Conservation (phyloP, 2,888 invertebrate genomes). For the Cinara cedri region DNA sequence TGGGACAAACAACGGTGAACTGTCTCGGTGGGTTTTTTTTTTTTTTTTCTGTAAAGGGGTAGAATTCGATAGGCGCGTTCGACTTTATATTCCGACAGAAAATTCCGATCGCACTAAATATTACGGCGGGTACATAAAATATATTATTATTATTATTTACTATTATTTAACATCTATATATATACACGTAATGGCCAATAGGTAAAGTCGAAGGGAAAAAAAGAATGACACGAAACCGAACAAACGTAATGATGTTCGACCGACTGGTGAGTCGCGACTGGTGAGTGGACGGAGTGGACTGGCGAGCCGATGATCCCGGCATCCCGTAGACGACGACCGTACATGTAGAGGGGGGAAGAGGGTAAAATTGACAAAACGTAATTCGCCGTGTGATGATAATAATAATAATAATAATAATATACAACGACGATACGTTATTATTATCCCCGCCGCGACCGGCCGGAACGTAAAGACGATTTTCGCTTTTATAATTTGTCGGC, state of each 20-base stretch:
- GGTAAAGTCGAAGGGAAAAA: background rate
- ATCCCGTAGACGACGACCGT: background rate
- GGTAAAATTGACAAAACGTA: background rate
- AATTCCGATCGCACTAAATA: too few species aligned
- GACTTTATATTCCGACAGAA: too few species aligned
- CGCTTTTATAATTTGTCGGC: background rate
- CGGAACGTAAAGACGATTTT: background rate
- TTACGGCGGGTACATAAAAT: background rate
- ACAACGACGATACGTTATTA: too few species aligned
- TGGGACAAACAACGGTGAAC: slow-evolving; percentile 36
- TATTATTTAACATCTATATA: slow-evolving; percentile 12
- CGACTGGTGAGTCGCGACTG: too few species aligned
- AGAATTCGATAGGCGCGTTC: background rate
- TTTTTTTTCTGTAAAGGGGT: background rate
- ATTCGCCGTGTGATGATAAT: background rate
- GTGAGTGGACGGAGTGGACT: background rate
- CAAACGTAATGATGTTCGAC: background rate
- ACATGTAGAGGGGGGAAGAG: background rate
- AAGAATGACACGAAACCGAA: background rate
- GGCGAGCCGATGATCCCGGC: background rate
- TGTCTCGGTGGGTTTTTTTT: too few species aligned
- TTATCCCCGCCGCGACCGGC: background rate
- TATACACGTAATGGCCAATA: background rate
- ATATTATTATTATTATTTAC: too few species aligned
- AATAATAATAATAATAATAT: too few species aligned